A percentile compares a stretch with the other conserved stretches of the same genome.
Evolutionary conservation across 2,113 vertebrate species (phyloP).

Genomic region (Thryonomys swinderianus): DNA sequence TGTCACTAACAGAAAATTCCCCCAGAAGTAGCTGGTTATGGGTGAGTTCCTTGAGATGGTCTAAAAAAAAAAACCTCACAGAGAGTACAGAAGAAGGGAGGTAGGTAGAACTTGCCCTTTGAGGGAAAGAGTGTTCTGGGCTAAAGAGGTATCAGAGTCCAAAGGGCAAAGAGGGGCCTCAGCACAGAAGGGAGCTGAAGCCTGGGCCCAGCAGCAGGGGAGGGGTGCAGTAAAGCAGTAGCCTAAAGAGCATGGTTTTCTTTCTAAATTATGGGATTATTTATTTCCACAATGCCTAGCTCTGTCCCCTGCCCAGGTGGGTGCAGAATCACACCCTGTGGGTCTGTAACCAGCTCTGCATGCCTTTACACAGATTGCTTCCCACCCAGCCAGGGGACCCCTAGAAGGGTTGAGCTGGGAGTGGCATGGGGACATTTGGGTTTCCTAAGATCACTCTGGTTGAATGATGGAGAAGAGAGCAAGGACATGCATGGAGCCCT

Average conservation of each 20-base stretch:
- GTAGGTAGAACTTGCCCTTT: not conserved
- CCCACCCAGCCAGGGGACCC: not conserved
- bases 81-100: not conserved
- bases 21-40: not conserved
- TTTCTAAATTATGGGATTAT: not conserved
- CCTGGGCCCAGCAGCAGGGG: not conserved
- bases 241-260: not conserved
- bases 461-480: not conserved
- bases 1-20: not conserved
- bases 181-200: not conserved
- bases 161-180: not conserved
- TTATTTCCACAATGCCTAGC: not conserved
- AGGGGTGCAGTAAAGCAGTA: not conserved
- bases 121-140: not conserved
- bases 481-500: accelerated
- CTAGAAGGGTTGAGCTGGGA: not conserved
- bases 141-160: not conserved
- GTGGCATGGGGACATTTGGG: accelerated
- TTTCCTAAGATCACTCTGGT: not conserved
- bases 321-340: not conserved
- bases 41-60: not conserved
- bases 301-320: not conserved
- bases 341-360: not conserved
- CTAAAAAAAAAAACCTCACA: not conserved
- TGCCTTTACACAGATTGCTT: not conserved